Base-by-base conservation (phyloP, 2,888 invertebrate species). In the Agapostemon virescens region DNA sequence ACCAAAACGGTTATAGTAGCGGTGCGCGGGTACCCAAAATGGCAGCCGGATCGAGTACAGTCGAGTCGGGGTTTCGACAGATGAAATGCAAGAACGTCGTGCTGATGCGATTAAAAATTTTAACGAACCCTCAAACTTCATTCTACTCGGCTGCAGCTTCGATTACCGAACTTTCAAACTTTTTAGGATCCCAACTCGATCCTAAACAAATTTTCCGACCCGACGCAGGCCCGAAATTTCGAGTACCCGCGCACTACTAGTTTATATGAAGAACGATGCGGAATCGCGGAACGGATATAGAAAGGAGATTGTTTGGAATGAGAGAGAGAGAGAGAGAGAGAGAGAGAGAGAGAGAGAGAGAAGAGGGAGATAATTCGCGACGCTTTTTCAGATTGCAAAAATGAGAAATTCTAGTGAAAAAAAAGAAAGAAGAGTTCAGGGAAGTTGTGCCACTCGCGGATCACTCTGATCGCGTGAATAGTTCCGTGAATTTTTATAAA, bases 371-470 rank as follows among this genome's bases (percentile, higher is more conserved):
- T 20, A 68, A 45, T 40, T 45, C 33, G 73, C 73, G 74, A 67
- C 38, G 40, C 67, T 67, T 80, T 73, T 70, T 81, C 78, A 78
- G 78, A 73, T 77, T 66, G 77, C 30, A 61, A 66, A 70, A 73
- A 79, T 68, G 73, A n/a, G 23, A 20, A 38, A 1, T 61, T 42
- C 58, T 66, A 30, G n/a, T 58, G n/a, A n/a, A n/a, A n/a, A n/a
- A n/a, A n/a, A n/a, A n/a, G n/a, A n/a, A n/a, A n/a, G n/a, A n/a
- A n/a, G 26, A 30, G 36, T 61, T 52, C 52, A 36, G 30, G 23
- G 13, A 20, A 13, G 64, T n/a, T 77, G 17, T 36, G 20, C 20
- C 36, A 30, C 33, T 26, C 66, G 20, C 66, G 40, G 40, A 15
- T 61, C 64, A 40, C 49, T 17, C 49, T n/a, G 36, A 70, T 23